phyloP scores from a whole-genome alignment of 2,113 vertebrate species.

The Axis porcinus region DNA sequence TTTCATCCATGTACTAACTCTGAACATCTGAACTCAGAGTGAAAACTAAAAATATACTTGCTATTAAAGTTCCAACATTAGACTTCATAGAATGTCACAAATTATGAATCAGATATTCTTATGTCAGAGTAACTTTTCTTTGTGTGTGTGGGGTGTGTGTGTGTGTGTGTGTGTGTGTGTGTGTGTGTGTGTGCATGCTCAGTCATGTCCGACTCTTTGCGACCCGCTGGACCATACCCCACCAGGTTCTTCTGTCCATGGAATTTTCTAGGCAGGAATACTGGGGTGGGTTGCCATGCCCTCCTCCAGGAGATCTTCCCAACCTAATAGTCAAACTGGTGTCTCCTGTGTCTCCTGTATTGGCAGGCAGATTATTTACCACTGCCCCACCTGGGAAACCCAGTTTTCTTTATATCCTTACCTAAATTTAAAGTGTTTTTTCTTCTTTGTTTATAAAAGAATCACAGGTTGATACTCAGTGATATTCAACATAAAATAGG shows the following conservation, averaged over 20 bases:
- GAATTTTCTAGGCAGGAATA: background rate
- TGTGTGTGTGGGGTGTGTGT: background rate
- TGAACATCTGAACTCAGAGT: background rate
- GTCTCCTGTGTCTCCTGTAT: background rate
- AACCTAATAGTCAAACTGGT: background rate
- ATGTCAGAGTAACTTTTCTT: background rate
- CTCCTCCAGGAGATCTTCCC: background rate
- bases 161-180: background rate
- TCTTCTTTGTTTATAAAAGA: background rate
- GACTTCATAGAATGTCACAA: background rate
- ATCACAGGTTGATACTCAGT: background rate
- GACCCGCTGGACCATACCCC: background rate
- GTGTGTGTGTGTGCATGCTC: background rate
- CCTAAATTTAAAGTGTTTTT: background rate
- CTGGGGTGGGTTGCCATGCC: background rate
- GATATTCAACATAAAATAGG: background rate
- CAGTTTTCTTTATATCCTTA: background rate
- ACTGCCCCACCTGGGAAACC: background rate
- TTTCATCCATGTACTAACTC: background rate
- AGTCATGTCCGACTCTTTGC: background rate
- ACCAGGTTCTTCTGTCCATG: background rate
- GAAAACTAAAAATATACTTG: background rate
- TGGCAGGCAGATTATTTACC: background rate
- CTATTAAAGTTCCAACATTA: background rate
- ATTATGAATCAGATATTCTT: background rate